Evolutionary conservation across 2,888 invertebrate species (phyloP), one percentile per base, ranked within the genome.

Genomic region (Megastigmus dorsalis): DNA sequence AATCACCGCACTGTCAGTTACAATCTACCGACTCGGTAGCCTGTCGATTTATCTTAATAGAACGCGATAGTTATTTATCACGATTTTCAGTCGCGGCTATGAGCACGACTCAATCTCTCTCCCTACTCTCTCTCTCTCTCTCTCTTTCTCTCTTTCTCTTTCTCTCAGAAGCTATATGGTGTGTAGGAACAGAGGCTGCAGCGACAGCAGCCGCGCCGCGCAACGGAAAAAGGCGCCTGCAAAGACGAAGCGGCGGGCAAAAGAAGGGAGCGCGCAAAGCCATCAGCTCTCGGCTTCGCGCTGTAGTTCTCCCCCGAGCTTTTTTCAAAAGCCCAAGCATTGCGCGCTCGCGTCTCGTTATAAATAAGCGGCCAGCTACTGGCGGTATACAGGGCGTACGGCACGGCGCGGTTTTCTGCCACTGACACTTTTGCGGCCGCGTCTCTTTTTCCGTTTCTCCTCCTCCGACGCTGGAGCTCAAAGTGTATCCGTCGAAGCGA

Each of bases 21-120:
- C 84, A 85, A 83, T 84, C 82, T 81, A 81, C 82, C 78, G 79
- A 80, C 80, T 83, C 82, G 82, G 83, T 84, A 82, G 83, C 82
- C 81, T 81, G 81, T 82, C 85, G 84, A 85, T 85, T 85, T 84
- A 84, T 85, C 84, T 84, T 85, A 85, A 85, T 85, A 83, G 81
- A 74, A 63, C 81, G 79, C 80, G 82, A 84, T 84, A 81, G 84
- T 85, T 85, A 84, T 85, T 85, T 84, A 85, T 85, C 84, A 83
- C 82, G 82, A 82, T 85, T 84, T 85, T 84, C 84, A 84, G 33
- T 70, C 52, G 43, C 55, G 57, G 45, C 36, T 80, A 78, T 82
- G 69, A 43, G 13, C 80, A 78, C 77, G 75, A 73, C 78, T 77
- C 82, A 73, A 83, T 82, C 82, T 82, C 81, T 83, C 80, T 80